Percentiles rank a stretch among this genome's conserved stretches.
Evolutionary conservation across 2,888 invertebrate species (phyloP).

Genomic region (Plagodis dolabraria): DNA sequence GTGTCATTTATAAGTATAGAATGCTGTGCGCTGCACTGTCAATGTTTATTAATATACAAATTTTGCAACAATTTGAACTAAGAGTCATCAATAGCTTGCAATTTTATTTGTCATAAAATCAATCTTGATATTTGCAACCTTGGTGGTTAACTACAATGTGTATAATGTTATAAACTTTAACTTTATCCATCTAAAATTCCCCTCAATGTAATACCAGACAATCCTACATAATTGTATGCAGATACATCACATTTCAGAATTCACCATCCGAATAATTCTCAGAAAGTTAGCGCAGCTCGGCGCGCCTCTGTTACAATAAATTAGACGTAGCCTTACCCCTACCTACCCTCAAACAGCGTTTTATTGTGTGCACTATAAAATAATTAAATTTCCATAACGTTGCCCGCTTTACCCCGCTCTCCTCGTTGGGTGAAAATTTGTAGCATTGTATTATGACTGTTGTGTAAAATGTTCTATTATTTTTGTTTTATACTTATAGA

Average conservation of each 20-base stretch:
- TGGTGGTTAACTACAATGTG: too few relatives aligned
- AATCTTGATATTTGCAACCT: too few relatives aligned
- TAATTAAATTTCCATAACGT: constrained; percentile 72
- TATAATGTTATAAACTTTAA: too few relatives aligned
- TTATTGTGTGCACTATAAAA: constrained; percentile 65
- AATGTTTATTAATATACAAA: too few relatives aligned
- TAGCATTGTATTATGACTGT: constrained; percentile 20
- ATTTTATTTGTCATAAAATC: too few relatives aligned
- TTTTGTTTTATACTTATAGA: background rate
- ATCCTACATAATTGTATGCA: constrained; percentile 11
- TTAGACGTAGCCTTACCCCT: constrained; percentile 47
- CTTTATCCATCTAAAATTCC: too few relatives aligned
- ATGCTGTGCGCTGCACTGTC: too few relatives aligned
- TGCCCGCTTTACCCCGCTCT: constrained; percentile 44
- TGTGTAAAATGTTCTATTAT: background rate
- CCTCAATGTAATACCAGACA: too few relatives aligned
- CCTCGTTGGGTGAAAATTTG: constrained; percentile 33
- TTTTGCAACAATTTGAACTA: too few relatives aligned
- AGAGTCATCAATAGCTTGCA: too few relatives aligned
- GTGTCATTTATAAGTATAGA: too few relatives aligned
- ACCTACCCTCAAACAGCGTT: constrained; percentile 52
- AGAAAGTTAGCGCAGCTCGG: constrained; percentile 38
- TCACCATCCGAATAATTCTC: constrained; percentile 34
- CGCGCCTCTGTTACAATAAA: constrained; percentile 45
- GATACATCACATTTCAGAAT: constrained; percentile 30